phyloP scores from a whole-genome alignment of 2,113 vertebrate genomes.

The Varanus komodoensis region DNA sequence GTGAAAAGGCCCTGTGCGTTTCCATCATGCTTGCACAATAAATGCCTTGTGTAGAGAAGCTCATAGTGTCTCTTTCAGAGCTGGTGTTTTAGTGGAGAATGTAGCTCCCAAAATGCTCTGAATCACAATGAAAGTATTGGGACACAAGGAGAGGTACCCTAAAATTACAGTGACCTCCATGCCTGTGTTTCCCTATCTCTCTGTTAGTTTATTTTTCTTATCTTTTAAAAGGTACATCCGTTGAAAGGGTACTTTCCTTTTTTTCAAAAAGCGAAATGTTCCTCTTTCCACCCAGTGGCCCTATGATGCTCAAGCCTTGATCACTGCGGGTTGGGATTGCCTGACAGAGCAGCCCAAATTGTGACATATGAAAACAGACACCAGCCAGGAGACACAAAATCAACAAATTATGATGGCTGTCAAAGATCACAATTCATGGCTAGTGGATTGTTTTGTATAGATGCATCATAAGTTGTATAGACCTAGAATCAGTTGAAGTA shows the following conservation, averaged over 20 bases:
- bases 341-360: no score
- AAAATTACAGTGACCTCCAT: accelerated
- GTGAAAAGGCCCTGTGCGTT: no score
- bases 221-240: not conserved
- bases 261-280: conserved; percentile 19
- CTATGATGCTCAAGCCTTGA: no score
- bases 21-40: no score
- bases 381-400: not conserved
- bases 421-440: not conserved
- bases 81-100: not conserved
- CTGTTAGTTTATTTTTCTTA: not conserved
- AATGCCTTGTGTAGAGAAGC: no score
- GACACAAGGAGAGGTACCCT: not conserved
- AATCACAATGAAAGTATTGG: not conserved
- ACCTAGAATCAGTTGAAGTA: not conserved
- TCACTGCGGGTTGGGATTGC: not conserved
- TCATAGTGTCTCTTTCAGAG: conserved; percentile 47
- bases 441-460: not conserved
- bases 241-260: not conserved
- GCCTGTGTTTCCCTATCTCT: no score
- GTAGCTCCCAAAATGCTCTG: accelerated
- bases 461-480: no score
- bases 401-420: not conserved
- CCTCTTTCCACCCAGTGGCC: not conserved
- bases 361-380: not conserved